Conservation (phyloP, 2,888 invertebrate species). For the Nemurella pictetii region DNA sequence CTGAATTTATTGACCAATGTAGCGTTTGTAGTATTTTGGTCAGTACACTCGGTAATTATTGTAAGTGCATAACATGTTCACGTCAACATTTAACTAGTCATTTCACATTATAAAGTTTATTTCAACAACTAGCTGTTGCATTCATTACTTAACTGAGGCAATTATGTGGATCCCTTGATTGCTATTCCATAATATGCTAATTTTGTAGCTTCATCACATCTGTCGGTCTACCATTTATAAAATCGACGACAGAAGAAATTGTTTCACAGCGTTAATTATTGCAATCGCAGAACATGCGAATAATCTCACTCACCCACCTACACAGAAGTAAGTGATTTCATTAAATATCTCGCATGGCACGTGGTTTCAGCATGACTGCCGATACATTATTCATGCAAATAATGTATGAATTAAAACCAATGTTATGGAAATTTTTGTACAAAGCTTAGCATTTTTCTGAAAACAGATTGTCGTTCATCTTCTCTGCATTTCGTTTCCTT, state of each 20-base stretch:
- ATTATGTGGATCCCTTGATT: neutral
- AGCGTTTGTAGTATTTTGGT: conserved; percentile 1
- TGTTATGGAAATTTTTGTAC: neutral
- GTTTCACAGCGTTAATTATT: neutral
- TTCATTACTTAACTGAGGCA: neutral
- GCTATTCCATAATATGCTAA: neutral
- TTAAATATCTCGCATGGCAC: neutral
- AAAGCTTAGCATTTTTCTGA: neutral
- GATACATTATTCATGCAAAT: neutral
- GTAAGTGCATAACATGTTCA: conserved; percentile 9
- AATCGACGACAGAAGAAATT: neutral
- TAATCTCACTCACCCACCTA: neutral
- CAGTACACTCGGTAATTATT: neutral
- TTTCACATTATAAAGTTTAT: conserved; percentile 20
- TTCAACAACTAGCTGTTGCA: neutral
- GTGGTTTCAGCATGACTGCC: neutral
- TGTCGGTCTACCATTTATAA: neutral
- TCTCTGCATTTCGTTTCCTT: too few species aligned
- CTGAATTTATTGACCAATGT: neutral
- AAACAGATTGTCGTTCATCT: too few species aligned
- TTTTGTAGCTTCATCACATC: neutral
- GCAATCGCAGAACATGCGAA: neutral
- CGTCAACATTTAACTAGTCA: conserved; percentile 9
- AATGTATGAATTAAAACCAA: neutral
- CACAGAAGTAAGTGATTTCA: neutral